These are phyloP conservation scores for Lepilemur ruficaudatus DNA, from an alignment of 2,797 vertebrate species.

Conservation along the genomic window DNA sequence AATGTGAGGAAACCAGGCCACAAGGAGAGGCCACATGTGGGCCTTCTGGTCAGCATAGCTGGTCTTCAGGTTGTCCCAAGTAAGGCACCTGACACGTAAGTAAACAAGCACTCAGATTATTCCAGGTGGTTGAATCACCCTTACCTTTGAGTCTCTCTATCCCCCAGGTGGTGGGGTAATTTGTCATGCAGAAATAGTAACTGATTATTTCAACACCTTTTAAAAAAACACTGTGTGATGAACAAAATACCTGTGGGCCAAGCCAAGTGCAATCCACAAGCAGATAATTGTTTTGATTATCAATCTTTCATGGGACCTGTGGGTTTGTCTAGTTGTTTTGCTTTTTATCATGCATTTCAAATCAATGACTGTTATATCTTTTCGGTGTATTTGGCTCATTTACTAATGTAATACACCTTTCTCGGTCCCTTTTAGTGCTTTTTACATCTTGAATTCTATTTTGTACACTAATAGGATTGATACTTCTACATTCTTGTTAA, in stretches of 20 bases:
- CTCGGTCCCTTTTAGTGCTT: not conserved
- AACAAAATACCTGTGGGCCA: not conserved
- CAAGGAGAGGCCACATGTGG: not conserved
- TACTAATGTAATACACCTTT: not conserved
- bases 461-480: not conserved
- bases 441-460: not conserved
- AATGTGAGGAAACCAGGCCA: not conserved
- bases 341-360: conserved; percentile 13
- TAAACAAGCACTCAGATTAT: not conserved
- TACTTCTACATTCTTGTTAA: not conserved
- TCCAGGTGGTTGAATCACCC: not conserved
- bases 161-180: not conserved
- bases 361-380: not conserved
- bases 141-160: not conserved
- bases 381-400: not conserved
- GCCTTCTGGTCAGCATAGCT: not conserved
- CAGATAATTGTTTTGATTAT: not conserved
- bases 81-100: not conserved
- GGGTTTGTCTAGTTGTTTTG: not conserved
- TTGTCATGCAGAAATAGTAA: not conserved
- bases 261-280: not conserved
- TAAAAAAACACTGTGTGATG: not conserved
- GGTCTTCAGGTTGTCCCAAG: not conserved
- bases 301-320: not conserved
- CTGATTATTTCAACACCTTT: not conserved